Evolutionary conservation across 1,140 invertebrate genomes (phyloP).

Genomic region (Aphis gossypii): DNA sequence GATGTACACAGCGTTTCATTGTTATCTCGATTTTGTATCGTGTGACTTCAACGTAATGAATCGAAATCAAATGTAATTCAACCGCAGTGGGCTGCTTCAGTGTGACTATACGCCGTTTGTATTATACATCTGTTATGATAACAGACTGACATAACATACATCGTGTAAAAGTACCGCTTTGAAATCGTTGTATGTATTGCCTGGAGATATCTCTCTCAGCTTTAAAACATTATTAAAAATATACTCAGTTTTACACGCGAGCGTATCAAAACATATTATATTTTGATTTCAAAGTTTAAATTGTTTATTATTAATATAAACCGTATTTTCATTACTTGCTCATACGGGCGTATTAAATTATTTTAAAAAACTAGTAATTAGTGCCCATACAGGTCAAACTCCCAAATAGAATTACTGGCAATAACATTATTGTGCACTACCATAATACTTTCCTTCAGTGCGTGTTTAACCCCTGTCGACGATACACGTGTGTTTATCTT

Average conservation of each 20-base stretch:
- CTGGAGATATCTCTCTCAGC: background rate
- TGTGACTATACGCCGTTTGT: background rate
- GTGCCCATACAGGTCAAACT: no score
- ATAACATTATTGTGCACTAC: no score
- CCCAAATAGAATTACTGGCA: no score
- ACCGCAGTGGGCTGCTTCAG: fast-evolving
- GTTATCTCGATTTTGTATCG: background rate
- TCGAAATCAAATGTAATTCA: background rate
- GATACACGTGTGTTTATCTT: no score
- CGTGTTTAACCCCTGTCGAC: no score
- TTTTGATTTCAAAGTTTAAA: background rate
- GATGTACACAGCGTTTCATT: background rate
- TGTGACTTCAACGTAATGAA: background rate
- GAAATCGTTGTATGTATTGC: background rate
- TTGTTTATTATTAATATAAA: background rate
- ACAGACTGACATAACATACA: background rate
- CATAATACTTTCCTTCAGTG: no score
- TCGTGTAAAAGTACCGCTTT: background rate
- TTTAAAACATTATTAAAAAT: background rate
- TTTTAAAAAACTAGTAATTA: no score
- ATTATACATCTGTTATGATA: background rate
- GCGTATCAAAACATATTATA: background rate
- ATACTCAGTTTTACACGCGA: background rate
- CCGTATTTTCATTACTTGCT: no score
- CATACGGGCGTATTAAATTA: no score